Percentiles rank a stretch among this genome's conserved stretches.
Evolutionary conservation across 1,140 invertebrate species (phyloP).

Genomic region (Conus betulinus): DNA sequence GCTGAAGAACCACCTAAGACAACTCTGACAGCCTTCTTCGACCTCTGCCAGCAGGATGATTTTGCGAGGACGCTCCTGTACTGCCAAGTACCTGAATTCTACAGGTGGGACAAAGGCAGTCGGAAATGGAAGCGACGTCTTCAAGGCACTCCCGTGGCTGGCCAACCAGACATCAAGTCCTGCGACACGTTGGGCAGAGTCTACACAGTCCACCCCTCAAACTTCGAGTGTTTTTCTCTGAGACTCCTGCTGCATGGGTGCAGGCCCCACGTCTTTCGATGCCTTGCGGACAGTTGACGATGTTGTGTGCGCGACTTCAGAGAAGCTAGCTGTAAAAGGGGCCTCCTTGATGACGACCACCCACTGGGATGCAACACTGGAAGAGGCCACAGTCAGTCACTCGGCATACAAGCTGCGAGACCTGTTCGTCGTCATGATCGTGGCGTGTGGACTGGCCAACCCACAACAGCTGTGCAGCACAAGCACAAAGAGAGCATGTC

Average conservation of each 20-base stretch:
- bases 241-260: conserved; percentile 24
- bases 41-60: conserved; percentile 40
- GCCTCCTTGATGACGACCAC: background rate
- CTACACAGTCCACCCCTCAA: conserved; percentile 24
- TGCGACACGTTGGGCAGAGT: conserved; percentile 24
- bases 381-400: background rate
- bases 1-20: conserved; percentile 64
- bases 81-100: conserved; percentile 63
- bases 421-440: conserved; percentile 1
- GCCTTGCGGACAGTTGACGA: conserved; percentile 29
- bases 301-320: background rate
- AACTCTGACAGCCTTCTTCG: conserved; percentile 75
- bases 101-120: conserved; percentile 59
- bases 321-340: background rate
- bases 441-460: background rate
- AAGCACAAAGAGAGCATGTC: background rate
- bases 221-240: conserved; percentile 36
- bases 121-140: conserved; percentile 26
- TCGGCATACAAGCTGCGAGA: background rate
- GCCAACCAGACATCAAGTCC: background rate
- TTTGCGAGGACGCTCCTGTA: conserved; percentile 68
- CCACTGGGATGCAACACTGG: background rate
- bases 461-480: conserved; percentile 12
- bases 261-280: conserved; percentile 27
- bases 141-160: background rate